These are phyloP conservation scores for Platycnemis pennipes DNA, from an alignment of 2,888 invertebrate species.

Conservation along the genomic window DNA sequence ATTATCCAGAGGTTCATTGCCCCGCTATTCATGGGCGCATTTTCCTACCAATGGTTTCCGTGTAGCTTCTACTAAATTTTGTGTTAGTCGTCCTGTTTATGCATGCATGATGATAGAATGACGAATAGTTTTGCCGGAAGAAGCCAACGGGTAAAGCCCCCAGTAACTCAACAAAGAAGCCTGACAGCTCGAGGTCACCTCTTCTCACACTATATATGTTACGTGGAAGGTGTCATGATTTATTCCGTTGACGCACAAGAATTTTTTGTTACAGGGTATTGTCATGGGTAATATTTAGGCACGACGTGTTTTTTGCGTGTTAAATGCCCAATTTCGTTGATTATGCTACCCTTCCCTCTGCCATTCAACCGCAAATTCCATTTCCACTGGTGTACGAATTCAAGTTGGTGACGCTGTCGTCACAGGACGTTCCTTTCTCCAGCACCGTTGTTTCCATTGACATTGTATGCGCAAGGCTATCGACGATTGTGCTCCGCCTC, in stretches of 20 bases:
- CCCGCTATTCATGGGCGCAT: not conserved
- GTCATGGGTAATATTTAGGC: too few relatives aligned
- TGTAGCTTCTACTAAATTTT: not conserved
- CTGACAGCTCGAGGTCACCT: not conserved
- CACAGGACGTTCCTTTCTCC: conserved; percentile 27
- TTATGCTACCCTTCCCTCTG: not conserved
- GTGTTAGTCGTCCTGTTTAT: not conserved
- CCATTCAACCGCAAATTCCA: too few relatives aligned
- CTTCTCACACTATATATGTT: not conserved
- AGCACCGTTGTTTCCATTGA: conserved; percentile 33
- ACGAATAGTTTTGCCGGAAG: not conserved
- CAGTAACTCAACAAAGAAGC: not conserved
- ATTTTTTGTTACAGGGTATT: too few relatives aligned
- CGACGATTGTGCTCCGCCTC: not conserved
- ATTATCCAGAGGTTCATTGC: not conserved
- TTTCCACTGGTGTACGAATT: not conserved
- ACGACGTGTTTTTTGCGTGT: not conserved
- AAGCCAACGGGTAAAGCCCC: not conserved
- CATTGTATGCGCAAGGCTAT: not conserved
- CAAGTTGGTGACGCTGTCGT: not conserved
- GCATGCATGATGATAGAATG: not conserved
- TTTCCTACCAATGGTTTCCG: not conserved
- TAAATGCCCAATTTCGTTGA: too few relatives aligned
- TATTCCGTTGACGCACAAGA: too few relatives aligned
- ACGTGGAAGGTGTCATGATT: not conserved